Evolutionary conservation across 2,888 invertebrate genomes (phyloP).

Genomic region (Lepidochrysops patricia): DNA sequence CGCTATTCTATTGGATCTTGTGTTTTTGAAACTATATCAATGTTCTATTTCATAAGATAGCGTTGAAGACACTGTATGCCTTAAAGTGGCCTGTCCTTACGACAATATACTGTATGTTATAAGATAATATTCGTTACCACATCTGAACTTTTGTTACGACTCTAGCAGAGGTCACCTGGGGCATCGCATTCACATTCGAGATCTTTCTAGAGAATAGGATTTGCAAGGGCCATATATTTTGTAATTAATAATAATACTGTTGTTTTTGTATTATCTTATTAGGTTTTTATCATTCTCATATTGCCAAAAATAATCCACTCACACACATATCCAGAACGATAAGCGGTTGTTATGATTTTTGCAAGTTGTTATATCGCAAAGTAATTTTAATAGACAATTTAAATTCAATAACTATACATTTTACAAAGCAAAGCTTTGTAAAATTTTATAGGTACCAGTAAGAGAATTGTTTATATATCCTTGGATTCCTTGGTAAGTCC

Average conservation of each 20-base stretch:
- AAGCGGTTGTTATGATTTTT: neutral
- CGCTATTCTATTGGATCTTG: too few relatives aligned
- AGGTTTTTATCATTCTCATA: too few relatives aligned
- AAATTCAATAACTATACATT: neutral
- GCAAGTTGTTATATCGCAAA: neutral
- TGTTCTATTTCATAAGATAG: too few relatives aligned
- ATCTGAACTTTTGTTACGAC: conserved; percentile 14
- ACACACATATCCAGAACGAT: too few relatives aligned
- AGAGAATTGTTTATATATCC: too few relatives aligned
- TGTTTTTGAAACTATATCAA: too few relatives aligned
- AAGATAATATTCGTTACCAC: conserved; percentile 17
- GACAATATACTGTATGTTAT: neutral
- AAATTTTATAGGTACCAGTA: too few relatives aligned
- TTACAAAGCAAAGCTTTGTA: neutral
- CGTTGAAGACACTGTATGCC: neutral
- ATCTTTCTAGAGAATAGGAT: conserved; percentile 3
- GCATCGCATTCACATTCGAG: conserved; percentile 10
- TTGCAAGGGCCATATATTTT: neutral
- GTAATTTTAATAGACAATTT: neutral
- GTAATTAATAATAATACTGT: neutral
- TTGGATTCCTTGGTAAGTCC: too few relatives aligned
- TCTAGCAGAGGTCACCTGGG: conserved; percentile 10
- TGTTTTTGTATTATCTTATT: neutral
- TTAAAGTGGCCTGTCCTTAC: neutral
- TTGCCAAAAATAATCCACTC: neutral